Evolutionary conservation across 2,113 vertebrate species (phyloP), one percentile per base, ranked within the genome.

Genomic region (Esox niger): DNA sequence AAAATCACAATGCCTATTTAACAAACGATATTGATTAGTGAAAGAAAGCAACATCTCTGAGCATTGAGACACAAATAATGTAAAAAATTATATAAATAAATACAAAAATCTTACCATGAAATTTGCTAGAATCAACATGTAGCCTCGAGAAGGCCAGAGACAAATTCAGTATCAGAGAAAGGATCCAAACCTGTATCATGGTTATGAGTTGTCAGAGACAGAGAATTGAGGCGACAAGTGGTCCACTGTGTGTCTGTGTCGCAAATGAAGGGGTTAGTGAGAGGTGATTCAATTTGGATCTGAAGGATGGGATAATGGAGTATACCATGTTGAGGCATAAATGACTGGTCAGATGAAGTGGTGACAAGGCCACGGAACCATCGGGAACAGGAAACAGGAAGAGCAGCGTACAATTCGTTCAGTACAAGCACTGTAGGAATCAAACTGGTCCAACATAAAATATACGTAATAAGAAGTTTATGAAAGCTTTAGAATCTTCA

Each of bases 311-410:
- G 59, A 11, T 62, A 15, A 79, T 68, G 75, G 21, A 69, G 69
- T 72, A 73, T 66, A 64, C 68, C 29, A 43, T 2, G 38, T 70
- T 70, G 59, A 64, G 67, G n/a, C 56, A 59, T 33, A 62, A 77
- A 54, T 77, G 55, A 21, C 65, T 57, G 31, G 2, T 76, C 64
- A 63, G 32, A 68, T 25, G 58, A 56, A 70, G 57, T 71, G 64
- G 82, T 54, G 77, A 77, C 49, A 49, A 29, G 77, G 81, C 59
- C 79, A 78, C 64, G 78, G 63, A 58, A 70, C 43, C 76, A 63
- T 20, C 17, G 69, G 88, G 88, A 88, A 90, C 80, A 82, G 90
- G 88, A 91, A 91, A 75, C 81, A 74, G 88, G 77, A 90, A 85
- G 83, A 79, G 27, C 66, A 9, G 66, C 15, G 66, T 73, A 77